These are phyloP conservation scores for Lycaon pictus DNA, from an alignment of 2,113 vertebrate genomes.

Conservation along the genomic window DNA sequence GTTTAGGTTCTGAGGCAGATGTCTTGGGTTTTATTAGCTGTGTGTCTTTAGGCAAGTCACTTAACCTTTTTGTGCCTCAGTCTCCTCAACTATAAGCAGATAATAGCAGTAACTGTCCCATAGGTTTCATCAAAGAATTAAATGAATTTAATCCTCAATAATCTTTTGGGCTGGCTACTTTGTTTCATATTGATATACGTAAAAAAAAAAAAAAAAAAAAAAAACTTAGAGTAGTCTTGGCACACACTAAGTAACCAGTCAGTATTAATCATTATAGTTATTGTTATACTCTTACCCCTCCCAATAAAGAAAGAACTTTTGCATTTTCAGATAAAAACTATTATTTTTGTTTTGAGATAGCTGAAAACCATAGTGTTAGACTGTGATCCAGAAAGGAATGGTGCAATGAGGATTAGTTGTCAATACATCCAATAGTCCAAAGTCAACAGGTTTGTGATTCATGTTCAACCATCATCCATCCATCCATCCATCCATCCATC, in stretches of 20 bases:
- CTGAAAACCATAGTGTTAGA: background rate
- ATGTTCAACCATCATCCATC: background rate
- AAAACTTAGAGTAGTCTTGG: background rate
- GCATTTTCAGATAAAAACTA: constrained; percentile 9
- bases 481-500: background rate
- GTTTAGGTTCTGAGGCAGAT: background rate
- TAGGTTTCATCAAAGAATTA: background rate
- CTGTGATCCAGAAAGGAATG: background rate
- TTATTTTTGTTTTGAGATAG: background rate
- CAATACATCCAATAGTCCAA: background rate
- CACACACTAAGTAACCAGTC: background rate
- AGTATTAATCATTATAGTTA: background rate
- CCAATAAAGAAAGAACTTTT: background rate
- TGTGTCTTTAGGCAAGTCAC: background rate
- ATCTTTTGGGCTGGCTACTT: background rate
- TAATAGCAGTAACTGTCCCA: background rate
- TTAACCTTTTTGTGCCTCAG: background rate
- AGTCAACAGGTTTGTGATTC: background rate
- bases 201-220: background rate
- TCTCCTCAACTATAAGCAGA: background rate
- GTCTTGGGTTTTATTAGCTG: background rate
- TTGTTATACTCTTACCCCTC: background rate
- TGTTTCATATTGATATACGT: background rate
- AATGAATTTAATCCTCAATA: background rate
- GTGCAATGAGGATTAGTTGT: background rate